Conservation (phyloP, 2,888 invertebrate species). For the Polyploca ridens region DNA sequence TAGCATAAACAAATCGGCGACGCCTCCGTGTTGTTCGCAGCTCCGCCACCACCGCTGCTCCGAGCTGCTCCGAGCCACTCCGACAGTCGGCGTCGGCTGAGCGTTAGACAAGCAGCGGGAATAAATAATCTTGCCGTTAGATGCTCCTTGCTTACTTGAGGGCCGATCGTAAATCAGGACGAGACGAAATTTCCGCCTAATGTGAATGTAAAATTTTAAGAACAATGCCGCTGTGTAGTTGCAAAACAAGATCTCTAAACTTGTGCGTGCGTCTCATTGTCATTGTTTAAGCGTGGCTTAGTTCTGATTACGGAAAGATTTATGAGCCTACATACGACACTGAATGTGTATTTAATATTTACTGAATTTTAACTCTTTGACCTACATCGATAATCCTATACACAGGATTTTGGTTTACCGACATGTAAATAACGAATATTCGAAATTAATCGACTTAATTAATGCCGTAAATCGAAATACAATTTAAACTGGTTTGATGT, state of each 20-base stretch:
- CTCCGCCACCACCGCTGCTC: constrained; percentile 9
- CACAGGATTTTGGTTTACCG: constrained; percentile 20
- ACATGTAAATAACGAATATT: constrained; percentile 29
- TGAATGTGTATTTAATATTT: neutral
- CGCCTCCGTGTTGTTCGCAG: constrained; percentile 37
- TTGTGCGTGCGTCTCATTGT: constrained; percentile 51
- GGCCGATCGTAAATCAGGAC: constrained; percentile 71
- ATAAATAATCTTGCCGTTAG: constrained; percentile 76
- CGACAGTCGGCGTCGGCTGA: neutral
- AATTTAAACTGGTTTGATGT: constrained; percentile 37
- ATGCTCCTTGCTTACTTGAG: constrained; percentile 59
- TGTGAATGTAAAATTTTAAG: constrained; percentile 73
- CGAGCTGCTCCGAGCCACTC: neutral
- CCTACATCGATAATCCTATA: constrained; percentile 4
- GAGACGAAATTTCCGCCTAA: constrained; percentile 72
- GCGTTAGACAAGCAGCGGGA: constrained; percentile 60
- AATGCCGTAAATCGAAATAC: constrained; percentile 36
- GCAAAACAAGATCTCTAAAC: constrained; percentile 55
- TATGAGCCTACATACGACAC: constrained; percentile 21
- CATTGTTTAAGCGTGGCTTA: constrained; percentile 58
- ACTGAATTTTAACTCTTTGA: constrained; percentile 8
- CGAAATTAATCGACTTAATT: constrained; percentile 38
- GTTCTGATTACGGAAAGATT: constrained; percentile 50
- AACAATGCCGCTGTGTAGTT: constrained; percentile 64
- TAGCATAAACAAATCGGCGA: constrained; percentile 74